Percentiles rank a stretch among this genome's conserved stretches.
These are phyloP conservation scores for Helicoverpa assulta DNA, from an alignment of 2,888 invertebrate species.

Conservation along the genomic window DNA sequence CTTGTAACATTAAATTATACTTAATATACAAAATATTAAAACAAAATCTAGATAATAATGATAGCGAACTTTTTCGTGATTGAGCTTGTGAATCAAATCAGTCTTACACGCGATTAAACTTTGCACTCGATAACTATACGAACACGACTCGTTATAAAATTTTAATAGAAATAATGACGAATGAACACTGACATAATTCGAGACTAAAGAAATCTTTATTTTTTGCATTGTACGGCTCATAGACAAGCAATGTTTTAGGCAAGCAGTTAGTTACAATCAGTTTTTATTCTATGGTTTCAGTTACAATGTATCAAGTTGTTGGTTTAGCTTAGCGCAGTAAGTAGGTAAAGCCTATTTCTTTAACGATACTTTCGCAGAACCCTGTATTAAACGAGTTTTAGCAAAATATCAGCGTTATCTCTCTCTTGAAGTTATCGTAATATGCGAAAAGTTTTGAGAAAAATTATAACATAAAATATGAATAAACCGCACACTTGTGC, in stretches of 20 bases:
- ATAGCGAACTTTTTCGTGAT: constrained; percentile 56
- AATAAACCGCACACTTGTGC: background rate
- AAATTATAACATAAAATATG: background rate
- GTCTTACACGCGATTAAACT: constrained; percentile 69
- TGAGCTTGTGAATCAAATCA: constrained; percentile 78
- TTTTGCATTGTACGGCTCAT: constrained; percentile 3
- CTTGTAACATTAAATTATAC: constrained; percentile 52
- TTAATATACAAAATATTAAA: constrained; percentile 63
- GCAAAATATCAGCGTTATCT: background rate
- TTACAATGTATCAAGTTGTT: background rate
- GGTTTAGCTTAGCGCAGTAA: background rate
- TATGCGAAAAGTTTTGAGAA: background rate
- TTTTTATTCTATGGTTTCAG: too few species aligned
- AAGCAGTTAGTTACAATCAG: background rate
- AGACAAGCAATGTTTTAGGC: constrained; percentile 9
- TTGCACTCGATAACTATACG: constrained; percentile 42
- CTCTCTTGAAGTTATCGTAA: background rate
- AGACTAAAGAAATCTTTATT: constrained; percentile 15
- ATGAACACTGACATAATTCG: constrained; percentile 27
- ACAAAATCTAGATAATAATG: constrained; percentile 56
- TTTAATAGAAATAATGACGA: constrained; percentile 10
- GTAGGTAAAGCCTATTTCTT: constrained; percentile 1
- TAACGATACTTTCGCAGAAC: constrained; percentile 29
- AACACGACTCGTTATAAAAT: constrained; percentile 26
- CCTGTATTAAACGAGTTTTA: constrained; percentile 37